A percentile compares a stretch with the other conserved stretches of the same genome.
These are phyloP conservation scores for Neostethus bicornis DNA, from an alignment of 2,797 vertebrate species.

Conservation along the genomic window DNA sequence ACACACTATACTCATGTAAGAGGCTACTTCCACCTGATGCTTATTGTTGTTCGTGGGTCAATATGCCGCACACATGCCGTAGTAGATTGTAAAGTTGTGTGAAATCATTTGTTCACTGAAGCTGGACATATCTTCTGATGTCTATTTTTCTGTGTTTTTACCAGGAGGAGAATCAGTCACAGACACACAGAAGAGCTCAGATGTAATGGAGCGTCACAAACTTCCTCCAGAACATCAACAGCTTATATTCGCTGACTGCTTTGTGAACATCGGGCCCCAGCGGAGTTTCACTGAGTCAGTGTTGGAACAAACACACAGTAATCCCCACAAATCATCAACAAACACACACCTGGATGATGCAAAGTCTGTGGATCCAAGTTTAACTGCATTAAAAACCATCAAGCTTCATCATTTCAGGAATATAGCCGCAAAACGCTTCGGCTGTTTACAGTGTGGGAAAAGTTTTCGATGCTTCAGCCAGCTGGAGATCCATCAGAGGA, in stretches of 20 bases:
- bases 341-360: constrained; percentile 40
- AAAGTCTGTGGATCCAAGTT: constrained; percentile 42
- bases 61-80: no score
- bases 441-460: constrained; percentile 79
- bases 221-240: constrained; percentile 37
- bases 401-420: constrained; percentile 66
- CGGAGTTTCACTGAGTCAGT: constrained; percentile 18
- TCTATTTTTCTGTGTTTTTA: constrained; percentile 20
- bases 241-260: constrained; percentile 41
- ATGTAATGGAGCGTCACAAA: constrained; percentile 41
- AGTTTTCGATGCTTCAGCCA: constrained; percentile 81
- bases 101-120: not conserved
- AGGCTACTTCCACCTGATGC: no score
- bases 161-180: constrained; percentile 51
- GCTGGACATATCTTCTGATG: not conserved
- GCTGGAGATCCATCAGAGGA: constrained; percentile 82
- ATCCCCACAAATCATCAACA: constrained; percentile 33
- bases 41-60: no score
- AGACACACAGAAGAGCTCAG: constrained; percentile 38
- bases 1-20: no score
- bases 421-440: constrained; percentile 69
- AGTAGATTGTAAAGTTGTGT: no score
- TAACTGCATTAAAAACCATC: constrained; percentile 53
- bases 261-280: constrained; percentile 41
- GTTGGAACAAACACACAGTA: constrained; percentile 51